Evolutionary conservation across 2,888 invertebrate species (phyloP).

Genomic region (Metallyticus violacea): DNA sequence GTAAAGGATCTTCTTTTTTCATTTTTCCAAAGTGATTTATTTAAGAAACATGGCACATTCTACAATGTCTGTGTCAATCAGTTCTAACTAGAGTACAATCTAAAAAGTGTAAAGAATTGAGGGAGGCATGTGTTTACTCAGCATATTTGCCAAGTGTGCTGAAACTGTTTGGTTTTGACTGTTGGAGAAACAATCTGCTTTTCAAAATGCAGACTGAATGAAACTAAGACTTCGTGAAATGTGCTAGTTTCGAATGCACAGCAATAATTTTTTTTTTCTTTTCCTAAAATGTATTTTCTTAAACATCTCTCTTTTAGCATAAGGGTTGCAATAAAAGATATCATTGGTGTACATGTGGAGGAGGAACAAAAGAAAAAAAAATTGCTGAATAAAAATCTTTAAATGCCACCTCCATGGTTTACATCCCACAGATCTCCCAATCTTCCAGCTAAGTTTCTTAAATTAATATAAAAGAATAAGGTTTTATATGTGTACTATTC

Average conservation of each 20-base stretch:
- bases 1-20: neutral
- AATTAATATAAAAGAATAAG: conserved; percentile 20
- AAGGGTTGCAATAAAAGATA: conserved; percentile 33
- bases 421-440: conserved; percentile 14
- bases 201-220: neutral
- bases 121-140: neutral
- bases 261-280: conserved; percentile 22
- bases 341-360: conserved; percentile 28
- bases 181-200: neutral
- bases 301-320: conserved; percentile 24
- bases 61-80: conserved; percentile 34
- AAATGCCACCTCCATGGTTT: conserved; percentile 26
- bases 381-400: conserved; percentile 23
- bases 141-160: conserved; percentile 15
- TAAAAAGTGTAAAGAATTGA: conserved; percentile 29
- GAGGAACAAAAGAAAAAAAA: conserved; percentile 25
- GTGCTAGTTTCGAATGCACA: conserved; percentile 31
- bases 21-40: conserved; percentile 32
- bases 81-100: conserved; percentile 32
- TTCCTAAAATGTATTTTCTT: conserved; percentile 26
- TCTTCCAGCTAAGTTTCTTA: conserved; percentile 7
- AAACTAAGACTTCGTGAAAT: conserved; percentile 29
- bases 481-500: conserved; percentile 16
- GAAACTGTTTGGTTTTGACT: conserved; percentile 15
- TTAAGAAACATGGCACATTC: conserved; percentile 36